Evolutionary conservation across 2,113 vertebrate species (phyloP).

Genomic region (Mormyrus lacerda): DNA sequence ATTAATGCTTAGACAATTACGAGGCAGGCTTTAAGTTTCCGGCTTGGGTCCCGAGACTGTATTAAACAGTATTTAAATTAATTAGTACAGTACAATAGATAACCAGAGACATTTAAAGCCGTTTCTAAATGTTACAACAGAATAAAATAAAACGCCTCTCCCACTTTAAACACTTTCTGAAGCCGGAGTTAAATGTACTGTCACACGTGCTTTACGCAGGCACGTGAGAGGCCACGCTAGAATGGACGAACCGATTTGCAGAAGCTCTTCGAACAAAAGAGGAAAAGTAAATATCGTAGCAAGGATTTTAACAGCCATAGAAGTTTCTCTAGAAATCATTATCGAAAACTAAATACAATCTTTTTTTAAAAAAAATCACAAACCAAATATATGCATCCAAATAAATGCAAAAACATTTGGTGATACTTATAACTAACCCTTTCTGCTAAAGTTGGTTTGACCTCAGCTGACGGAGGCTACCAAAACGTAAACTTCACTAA

Average conservation of each 20-base stretch:
- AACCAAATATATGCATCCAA: neutral
- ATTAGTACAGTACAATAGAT: neutral
- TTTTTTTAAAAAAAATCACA: no score
- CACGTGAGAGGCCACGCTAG: constrained; percentile 35
- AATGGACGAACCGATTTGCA: constrained; percentile 9
- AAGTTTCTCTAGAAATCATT: neutral
- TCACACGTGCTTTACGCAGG: constrained; percentile 17
- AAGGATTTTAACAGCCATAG: neutral
- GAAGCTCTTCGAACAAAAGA: neutral
- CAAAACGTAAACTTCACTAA: neutral
- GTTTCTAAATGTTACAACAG: neutral
- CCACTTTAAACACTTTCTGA: neutral
- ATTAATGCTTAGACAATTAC: no score
- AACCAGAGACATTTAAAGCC: neutral
- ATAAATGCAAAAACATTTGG: neutral
- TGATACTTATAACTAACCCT: neutral
- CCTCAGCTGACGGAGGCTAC: neutral
- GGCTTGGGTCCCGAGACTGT: neutral
- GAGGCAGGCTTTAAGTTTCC: neutral
- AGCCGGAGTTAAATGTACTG: neutral
- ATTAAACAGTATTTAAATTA: neutral
- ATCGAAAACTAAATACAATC: neutral
- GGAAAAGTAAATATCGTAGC: neutral
- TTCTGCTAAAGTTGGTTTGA: neutral
- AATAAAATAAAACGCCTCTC: neutral